Evolutionary conservation across 2,113 vertebrate genomes (phyloP).

Genomic region (Sporophila hypoxantha): DNA sequence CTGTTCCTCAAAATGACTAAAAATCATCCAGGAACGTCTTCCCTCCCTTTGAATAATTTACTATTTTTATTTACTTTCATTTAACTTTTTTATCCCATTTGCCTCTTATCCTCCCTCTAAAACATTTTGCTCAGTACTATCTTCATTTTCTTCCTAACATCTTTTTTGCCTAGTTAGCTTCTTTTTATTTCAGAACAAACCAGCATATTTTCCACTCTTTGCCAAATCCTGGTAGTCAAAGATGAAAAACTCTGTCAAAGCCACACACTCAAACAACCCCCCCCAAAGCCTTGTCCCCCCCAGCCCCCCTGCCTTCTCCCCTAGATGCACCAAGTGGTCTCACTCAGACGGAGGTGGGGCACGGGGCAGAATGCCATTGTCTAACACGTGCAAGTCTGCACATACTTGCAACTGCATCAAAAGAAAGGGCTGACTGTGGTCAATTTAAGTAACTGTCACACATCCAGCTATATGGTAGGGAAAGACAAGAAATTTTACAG

Average conservation of each 20-base stretch:
- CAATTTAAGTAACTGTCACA: neutral
- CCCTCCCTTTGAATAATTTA: neutral
- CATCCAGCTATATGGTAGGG: neutral
- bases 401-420: neutral
- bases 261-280: neutral
- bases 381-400: neutral
- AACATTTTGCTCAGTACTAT: neutral
- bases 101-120: neutral
- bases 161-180: neutral
- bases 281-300: accelerated
- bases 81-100: neutral
- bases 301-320: neutral
- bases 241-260: neutral
- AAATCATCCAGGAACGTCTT: neutral
- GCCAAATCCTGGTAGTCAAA: neutral
- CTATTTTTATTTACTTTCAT: neutral
- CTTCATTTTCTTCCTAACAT: neutral
- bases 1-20: neutral
- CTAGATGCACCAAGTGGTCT: neutral
- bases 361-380: neutral
- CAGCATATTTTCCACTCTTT: neutral
- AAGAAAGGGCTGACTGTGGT: neutral
- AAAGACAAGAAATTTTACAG: neutral
- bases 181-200: neutral
- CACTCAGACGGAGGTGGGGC: neutral